Evolutionary conservation across 2,888 invertebrate species (phyloP), one percentile per base, ranked within the genome.

Genomic region (Bruchidius siliquastri): DNA sequence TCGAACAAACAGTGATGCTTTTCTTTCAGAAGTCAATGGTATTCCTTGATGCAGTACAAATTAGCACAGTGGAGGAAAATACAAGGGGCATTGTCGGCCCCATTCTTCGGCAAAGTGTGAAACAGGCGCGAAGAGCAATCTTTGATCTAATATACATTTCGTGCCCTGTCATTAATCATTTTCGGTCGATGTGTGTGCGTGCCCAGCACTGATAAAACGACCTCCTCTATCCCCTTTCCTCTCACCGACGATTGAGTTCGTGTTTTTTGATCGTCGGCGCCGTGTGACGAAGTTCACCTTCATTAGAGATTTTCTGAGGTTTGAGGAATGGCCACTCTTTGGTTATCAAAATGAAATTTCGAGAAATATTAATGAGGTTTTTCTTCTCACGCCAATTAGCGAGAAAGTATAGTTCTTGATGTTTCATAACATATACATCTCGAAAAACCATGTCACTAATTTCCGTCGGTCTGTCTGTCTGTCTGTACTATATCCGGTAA

Each of bases 121-220:
- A 80, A 79, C 76, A 78, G 76, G 78, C 79, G 79, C 79, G 80
- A 82, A 82, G 49, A 49, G 80, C 80, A 81, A 82, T 82, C 81
- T 81, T 80, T 79, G 79, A 81, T 79, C 81, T 81, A 83, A 83
- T 82, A 83, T 81, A 81, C 49, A 49, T 49, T 82, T 80, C 83
- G 83, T 83, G 83, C 84, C 78, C 76, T 73, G 81, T 80, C 84
- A 84, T 84, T 84, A 84, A 84, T 84, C 84, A 84, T 84, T 78
- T 79, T 82, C 49, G 49, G 10, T 49, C 49, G 49, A 49, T 49
- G 49, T 49, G 49, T 49, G 49, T 49, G 49, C 49, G 49, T 49
- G 49, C 49, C 49, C 49, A 13, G 18, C 10, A 13, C 49, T 49
- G 49, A 49, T 49, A 49, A 49, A 49, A 49, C 49, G 3, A 13